A percentile compares a stretch with the other conserved stretches of the same genome.
Evolutionary conservation across 2,797 vertebrate species (phyloP).

Genomic region (Anomalospiza imberbis): DNA sequence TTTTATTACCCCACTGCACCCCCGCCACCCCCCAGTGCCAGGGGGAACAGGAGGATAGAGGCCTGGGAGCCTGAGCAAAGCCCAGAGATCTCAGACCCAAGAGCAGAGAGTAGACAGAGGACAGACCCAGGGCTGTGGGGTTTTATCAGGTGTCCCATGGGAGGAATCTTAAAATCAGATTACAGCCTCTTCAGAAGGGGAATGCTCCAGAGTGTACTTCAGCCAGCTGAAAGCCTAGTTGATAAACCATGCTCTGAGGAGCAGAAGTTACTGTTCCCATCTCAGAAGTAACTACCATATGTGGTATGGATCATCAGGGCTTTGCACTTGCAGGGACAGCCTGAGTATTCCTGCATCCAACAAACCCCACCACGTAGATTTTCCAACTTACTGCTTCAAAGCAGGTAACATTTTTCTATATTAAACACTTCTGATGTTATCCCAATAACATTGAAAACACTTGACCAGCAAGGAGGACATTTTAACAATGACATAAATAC

Average conservation of each 20-base stretch:
- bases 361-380: not conserved
- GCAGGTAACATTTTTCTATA: not conserved
- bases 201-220: not conserved
- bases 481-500: not conserved
- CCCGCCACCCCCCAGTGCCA: no score
- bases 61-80: no score
- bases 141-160: no score
- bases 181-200: no score
- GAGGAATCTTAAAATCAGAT: no score
- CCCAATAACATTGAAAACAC: not conserved
- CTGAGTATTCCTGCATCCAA: not conserved
- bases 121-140: no score
- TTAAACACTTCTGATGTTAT: not conserved
- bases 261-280: not conserved
- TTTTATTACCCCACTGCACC: no score
- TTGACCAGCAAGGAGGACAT: not conserved
- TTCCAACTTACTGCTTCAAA: not conserved
- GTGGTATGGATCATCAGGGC: not conserved
- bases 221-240: not conserved
- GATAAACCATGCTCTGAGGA: not conserved
- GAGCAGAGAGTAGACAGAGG: no score
- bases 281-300: not conserved
- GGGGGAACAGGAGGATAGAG: no score
- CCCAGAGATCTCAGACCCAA: no score
- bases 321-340: not conserved